Evolutionary conservation across 2,888 invertebrate genomes (phyloP).

Genomic region (Sphinx pinastri): DNA sequence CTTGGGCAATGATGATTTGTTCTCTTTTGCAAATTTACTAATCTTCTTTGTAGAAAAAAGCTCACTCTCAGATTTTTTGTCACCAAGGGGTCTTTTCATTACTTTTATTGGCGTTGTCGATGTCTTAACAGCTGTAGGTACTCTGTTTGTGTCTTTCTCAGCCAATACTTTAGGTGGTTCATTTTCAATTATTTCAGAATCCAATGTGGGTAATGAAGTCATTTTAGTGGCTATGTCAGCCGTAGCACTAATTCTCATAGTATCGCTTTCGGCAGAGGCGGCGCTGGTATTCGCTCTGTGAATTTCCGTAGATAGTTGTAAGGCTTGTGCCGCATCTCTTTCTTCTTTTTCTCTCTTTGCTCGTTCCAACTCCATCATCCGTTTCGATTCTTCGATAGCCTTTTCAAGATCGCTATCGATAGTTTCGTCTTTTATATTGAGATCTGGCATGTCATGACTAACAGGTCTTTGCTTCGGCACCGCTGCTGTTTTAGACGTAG

Average conservation of each 20-base stretch:
- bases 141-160: constrained; percentile 71
- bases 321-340: constrained; percentile 66
- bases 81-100: constrained; percentile 66
- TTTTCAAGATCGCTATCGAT: constrained; percentile 80
- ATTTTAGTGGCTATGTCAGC: constrained; percentile 58
- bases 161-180: constrained; percentile 68
- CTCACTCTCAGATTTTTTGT: constrained; percentile 69
- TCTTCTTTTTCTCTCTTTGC: constrained; percentile 77
- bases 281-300: constrained; percentile 66
- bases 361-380: constrained; percentile 78
- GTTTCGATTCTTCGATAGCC: constrained; percentile 79
- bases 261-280: constrained; percentile 46
- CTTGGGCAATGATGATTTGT: constrained; percentile 64
- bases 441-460: constrained; percentile 80
- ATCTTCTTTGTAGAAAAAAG: constrained; percentile 62
- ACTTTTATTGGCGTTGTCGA: constrained; percentile 59
- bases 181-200: constrained; percentile 66
- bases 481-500: constrained; percentile 57
- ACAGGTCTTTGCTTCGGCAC: constrained; percentile 66
- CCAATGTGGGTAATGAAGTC: constrained; percentile 70
- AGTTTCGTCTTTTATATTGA: constrained; percentile 79
- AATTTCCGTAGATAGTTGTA: constrained; percentile 66
- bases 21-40: constrained; percentile 68
- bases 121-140: constrained; percentile 51
- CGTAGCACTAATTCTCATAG: constrained; percentile 45